Conservation (phyloP, 2,797 vertebrate species). For the Gadopsis marmoratus region DNA sequence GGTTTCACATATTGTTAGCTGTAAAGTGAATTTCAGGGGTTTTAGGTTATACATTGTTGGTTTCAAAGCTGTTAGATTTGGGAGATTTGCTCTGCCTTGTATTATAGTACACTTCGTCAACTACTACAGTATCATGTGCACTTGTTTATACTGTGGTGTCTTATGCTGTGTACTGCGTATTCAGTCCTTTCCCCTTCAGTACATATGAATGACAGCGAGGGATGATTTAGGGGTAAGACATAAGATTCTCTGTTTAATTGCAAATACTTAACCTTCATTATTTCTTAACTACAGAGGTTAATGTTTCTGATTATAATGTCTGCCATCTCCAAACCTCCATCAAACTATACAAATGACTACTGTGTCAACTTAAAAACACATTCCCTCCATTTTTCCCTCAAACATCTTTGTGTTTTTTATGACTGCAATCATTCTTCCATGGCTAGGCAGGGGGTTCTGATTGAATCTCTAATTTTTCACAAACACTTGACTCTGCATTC, state of each 20-base stretch:
- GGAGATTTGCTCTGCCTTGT: slow-evolving; percentile 17
- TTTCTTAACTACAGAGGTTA: slow-evolving; percentile 8
- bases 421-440: slow-evolving; percentile 60
- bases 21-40: slow-evolving; percentile 9
- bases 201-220: neutral
- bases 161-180: neutral
- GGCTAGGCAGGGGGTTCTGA: slow-evolving; percentile 52
- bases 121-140: neutral
- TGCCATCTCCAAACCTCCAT: slow-evolving; percentile 20
- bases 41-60: neutral
- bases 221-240: neutral
- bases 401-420: slow-evolving; percentile 57
- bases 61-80: slow-evolving; percentile 12
- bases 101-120: neutral
- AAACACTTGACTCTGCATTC: slow-evolving; percentile 76
- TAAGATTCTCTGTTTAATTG: neutral
- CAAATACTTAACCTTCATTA: neutral
- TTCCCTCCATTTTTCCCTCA: slow-evolving; percentile 42
- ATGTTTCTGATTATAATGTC: slow-evolving; percentile 11
- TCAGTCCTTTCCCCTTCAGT: neutral
- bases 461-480: slow-evolving; percentile 69
- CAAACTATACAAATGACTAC: slow-evolving; percentile 43
- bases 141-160: neutral
- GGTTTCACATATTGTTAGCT: slow-evolving; percentile 32
- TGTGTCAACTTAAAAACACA: slow-evolving; percentile 46